A percentile compares a stretch with the other conserved stretches of the same genome.
Conservation (phyloP, 2,888 invertebrate species). For the Ectropis crepuscularia region DNA sequence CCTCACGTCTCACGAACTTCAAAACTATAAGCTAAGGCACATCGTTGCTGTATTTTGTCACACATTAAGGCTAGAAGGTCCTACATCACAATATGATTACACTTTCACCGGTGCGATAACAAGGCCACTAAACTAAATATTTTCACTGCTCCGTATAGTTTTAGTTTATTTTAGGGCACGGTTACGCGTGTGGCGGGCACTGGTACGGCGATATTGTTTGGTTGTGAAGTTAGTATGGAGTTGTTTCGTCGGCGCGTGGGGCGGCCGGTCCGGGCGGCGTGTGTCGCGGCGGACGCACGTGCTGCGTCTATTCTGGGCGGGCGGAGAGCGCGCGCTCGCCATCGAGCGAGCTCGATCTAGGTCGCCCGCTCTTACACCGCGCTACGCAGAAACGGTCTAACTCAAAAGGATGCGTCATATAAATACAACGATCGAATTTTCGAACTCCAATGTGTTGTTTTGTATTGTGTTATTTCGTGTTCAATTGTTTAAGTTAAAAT, state of each 20-base stretch:
- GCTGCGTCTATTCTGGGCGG: slow-evolving; percentile 83
- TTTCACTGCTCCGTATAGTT: slow-evolving; percentile 61
- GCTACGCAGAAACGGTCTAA: too few relatives aligned
- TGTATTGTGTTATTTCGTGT: too few relatives aligned
- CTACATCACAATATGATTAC: slow-evolving; percentile 49
- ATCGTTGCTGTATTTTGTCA: slow-evolving; percentile 66
- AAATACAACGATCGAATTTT: too few relatives aligned
- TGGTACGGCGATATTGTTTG: slow-evolving; percentile 43
- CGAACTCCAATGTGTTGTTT: too few relatives aligned
- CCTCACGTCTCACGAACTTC: slow-evolving; percentile 46
- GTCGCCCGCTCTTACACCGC: slow-evolving; percentile 64
- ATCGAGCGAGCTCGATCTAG: slow-evolving; percentile 79
- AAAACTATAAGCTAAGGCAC: slow-evolving; percentile 76
- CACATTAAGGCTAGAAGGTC: slow-evolving; percentile 56
- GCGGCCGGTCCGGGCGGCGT: slow-evolving; percentile 58
- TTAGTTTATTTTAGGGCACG: slow-evolving; percentile 42
- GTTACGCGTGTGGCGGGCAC: slow-evolving; percentile 35
- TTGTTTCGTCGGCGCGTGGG: slow-evolving; percentile 45
- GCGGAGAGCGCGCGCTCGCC: slow-evolving; percentile 64
- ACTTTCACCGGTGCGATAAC: slow-evolving; percentile 64
- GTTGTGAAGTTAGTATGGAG: slow-evolving; percentile 35
- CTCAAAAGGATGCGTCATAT: too few relatives aligned
- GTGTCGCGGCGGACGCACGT: slow-evolving; percentile 78
- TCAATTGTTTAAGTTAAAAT: too few relatives aligned
- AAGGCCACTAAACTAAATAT: slow-evolving; percentile 71